Evolutionary conservation across 1,140 invertebrate species (phyloP), one percentile per base, ranked within the genome.

Genomic region (Agraylea sexmaculata): DNA sequence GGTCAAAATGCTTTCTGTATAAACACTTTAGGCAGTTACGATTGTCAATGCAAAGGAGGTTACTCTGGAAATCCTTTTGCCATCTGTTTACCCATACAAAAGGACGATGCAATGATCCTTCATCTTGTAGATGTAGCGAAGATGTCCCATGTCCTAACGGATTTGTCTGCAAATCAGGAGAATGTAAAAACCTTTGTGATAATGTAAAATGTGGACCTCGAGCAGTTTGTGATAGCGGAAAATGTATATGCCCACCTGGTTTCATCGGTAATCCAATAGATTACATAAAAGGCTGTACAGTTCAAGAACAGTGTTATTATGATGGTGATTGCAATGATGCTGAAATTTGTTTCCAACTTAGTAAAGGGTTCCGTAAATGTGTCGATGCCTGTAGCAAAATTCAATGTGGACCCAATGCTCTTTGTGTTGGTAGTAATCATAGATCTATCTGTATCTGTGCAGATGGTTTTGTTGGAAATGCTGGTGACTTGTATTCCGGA

Each of bases 361-460:
- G 78, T 19, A 80, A 78, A 63, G 79, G 77, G 6, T 54, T 75
- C 3, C 69, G 86, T 25, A 84, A 83, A 57, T 90, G 86, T 59
- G 75, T 89, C 1, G 85, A 90, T 53, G 83, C 80, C 3, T 91
- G 87, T 53, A 78, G 76, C 38, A 86, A 87, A 60, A 66, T 85
- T 7, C 84, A 90, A 52, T 92, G 88, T 57, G 88, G 88, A 10
- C 86, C 87, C 1, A 91, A 91, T 59, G 86, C 87, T 3, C 59
- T 89, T 1, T 93, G 88, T 54, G 70, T 89, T 0, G 75, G 80
- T 15, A 74, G 84, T 39, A 79, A 83, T 52, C 86, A 90, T 58
- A 70, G 80, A 27, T 85, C 86, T 1, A 76, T 81, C 7, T 93
- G 88, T 56, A 74, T 90, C 29, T 93, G 88, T 57, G 63, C 77